phyloP scores from a whole-genome alignment of 1,140 invertebrate genomes.

The Dendrolimus punctatus region DNA sequence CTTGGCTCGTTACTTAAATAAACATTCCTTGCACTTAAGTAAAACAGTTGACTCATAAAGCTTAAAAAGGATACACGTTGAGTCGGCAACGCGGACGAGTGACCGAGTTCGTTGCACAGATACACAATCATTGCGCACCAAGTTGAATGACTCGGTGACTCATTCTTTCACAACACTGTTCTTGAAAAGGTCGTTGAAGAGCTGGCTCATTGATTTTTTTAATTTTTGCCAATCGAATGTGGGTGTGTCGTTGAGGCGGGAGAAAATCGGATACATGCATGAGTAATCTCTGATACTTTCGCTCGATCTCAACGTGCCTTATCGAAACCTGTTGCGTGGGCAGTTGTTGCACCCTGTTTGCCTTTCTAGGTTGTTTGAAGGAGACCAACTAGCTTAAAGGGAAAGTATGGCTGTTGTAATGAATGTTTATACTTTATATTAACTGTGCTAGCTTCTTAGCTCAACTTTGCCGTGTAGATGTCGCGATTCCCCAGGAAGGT shows the following conservation, averaged over 20 bases:
- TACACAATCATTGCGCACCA: constrained; percentile 16
- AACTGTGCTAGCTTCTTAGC: no score
- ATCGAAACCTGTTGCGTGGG: no score
- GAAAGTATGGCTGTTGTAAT: no score
- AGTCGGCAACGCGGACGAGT: constrained; percentile 31
- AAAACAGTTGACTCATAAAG: constrained; percentile 39
- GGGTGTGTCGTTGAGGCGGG: constrained; percentile 10
- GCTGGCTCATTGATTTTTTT: constrained; percentile 23
- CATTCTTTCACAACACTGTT: constrained; percentile 45
- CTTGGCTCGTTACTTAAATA: constrained; percentile 23
- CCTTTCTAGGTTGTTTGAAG: no score
- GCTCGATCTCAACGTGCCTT: no score
- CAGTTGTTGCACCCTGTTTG: no score
- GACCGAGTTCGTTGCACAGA: constrained; percentile 33
- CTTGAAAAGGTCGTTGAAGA: constrained; percentile 45
- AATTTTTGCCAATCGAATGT: constrained; percentile 10
- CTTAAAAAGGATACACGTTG: constrained; percentile 50
- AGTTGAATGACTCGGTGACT: constrained; percentile 60
- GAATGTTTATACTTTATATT: no score
- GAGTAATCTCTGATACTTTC: not conserved
- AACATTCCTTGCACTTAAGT: constrained; percentile 16
- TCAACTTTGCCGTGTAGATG: no score
- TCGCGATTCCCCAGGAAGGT: no score
- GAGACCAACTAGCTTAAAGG: no score
- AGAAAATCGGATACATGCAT: constrained; percentile 10